Evolutionary conservation across 2,113 vertebrate species (phyloP), one percentile per base, ranked within the genome.

Genomic region (Actenoides hombroni): DNA sequence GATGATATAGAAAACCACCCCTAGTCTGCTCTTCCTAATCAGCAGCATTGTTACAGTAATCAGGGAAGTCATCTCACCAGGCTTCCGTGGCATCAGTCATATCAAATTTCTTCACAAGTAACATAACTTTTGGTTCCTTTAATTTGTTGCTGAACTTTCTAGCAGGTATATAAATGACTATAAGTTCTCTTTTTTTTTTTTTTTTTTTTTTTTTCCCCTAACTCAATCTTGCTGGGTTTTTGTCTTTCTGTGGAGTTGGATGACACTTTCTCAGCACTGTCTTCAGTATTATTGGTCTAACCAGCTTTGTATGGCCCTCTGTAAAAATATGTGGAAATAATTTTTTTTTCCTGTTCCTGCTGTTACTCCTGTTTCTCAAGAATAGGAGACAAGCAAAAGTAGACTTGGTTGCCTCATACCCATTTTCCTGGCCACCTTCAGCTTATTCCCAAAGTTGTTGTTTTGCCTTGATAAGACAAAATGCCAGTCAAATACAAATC

Each of bases 211-310:
- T 12, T 40, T 40, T 40, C 11, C 13, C 9, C 1, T 54, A 46
- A n/a, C 37, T 65, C 39, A 11, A 16, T n/a, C 57, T 40, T 23
- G 16, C 33, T 40, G 25, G 21, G 39, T 18, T 71, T 51, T 42
- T 79, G 8, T 51, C 39, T 81, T 33, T 0, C 0, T 46, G 25
- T 1, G 1, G 16, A 21, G 39, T 4, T 63, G 42, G 7, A 9
- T 13, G 29, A 13, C 16, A 4, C 39, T 25, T 83, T 60, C 35
- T 40, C 33, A 17, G 31, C 3, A 2, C 15, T 59, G 18, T 28
- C 44, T 59, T 61, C 33, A 24, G 25, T 21, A 23, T 18, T 48
- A 42, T 42, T 85, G 42, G 13, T 79, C 70, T 56, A 71, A 71
- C 16, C 39, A 80, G 14, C 16, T 24, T 17, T 35, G 1, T 42